phyloP scores from a whole-genome alignment of 2,888 invertebrate genomes.

The Drosophila paucipuncta region DNA sequence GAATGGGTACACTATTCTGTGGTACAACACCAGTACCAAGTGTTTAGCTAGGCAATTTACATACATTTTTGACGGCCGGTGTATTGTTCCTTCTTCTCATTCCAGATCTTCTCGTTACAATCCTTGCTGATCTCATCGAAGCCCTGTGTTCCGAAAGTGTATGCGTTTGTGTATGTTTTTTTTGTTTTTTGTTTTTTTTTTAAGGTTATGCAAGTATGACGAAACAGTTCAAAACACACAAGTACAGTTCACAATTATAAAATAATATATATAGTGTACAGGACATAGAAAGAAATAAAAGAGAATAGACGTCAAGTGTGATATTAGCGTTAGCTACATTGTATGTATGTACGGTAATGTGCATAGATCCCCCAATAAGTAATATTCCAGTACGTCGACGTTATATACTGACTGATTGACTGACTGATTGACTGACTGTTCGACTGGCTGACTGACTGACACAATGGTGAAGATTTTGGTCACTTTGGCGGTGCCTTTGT shows the following conservation, averaged over 20 bases:
- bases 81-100: conserved; percentile 94
- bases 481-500: conserved; percentile 53
- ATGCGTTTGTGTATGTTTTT: conserved; percentile 17
- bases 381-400: neutral
- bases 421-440: neutral
- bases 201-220: conserved; percentile 40
- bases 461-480: conserved; percentile 25
- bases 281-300: conserved; percentile 79
- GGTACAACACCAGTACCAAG: conserved; percentile 79
- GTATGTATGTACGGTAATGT: neutral
- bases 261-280: conserved; percentile 65
- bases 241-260: conserved; percentile 62
- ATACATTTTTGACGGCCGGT: conserved; percentile 95
- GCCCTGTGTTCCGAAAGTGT: conserved; percentile 88
- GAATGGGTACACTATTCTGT: conserved; percentile 26
- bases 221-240: conserved; percentile 52
- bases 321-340: conserved; percentile 27
- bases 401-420: neutral
- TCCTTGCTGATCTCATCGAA: conserved; percentile 94
- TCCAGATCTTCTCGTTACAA: conserved; percentile 93
- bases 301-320: conserved; percentile 63
- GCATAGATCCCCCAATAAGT: conserved; percentile 9
- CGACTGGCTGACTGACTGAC: conserved; percentile 8
- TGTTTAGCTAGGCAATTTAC: conserved; percentile 83
- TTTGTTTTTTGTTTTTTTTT: conserved; percentile 14